Percentiles rank a stretch among this genome's conserved stretches.
These are phyloP conservation scores for Hippasteria phrygiana DNA, from an alignment of 53 echinoderm and acorn worm genomes.

Conservation along the genomic window DNA sequence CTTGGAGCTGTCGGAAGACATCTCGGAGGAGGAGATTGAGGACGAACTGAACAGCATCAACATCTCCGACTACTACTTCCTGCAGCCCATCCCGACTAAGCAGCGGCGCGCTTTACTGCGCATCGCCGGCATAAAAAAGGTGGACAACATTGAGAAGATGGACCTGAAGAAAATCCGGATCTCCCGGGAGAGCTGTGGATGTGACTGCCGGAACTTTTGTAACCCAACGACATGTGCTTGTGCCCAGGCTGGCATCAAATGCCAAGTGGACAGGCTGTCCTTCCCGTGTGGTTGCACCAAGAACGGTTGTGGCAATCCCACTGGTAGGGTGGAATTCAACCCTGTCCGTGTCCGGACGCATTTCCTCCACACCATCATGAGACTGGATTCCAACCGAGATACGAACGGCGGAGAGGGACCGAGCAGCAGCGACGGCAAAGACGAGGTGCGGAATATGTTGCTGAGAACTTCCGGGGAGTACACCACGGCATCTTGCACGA, in stretches of 20 bases:
- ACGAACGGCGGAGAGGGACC: constrained; percentile 34
- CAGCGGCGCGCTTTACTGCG: constrained; percentile 86
- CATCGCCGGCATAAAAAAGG: constrained; percentile 90
- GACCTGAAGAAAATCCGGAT: constrained; percentile 92
- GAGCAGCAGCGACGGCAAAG: constrained; percentile 26
- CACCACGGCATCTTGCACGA: constrained; percentile 56
- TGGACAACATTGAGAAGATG: constrained; percentile 94
- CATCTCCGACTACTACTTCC: constrained; percentile 94
- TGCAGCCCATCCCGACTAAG: constrained; percentile 97
- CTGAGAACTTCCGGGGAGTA: constrained; percentile 28
- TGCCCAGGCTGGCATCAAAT: constrained; percentile 92
- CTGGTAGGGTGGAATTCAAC: constrained; percentile 94
- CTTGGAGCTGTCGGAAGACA: constrained; percentile 49
- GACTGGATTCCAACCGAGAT: constrained; percentile 76
- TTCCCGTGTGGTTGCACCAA: constrained; percentile 97
- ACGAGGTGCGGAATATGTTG: neutral
- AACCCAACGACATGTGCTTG: constrained; percentile 91
- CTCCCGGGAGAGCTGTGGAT: constrained; percentile 95
- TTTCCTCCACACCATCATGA: constrained; percentile 91
- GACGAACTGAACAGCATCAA: constrained; percentile 89
- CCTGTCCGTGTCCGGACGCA: constrained; percentile 92
- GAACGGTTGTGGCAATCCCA: constrained; percentile 86
- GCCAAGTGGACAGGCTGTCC: constrained; percentile 93
- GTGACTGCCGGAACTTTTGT: constrained; percentile 87
- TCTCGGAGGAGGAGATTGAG: constrained; percentile 84